Conservation (phyloP, 2,888 invertebrate species). For the Andrena trimmerana region DNA sequence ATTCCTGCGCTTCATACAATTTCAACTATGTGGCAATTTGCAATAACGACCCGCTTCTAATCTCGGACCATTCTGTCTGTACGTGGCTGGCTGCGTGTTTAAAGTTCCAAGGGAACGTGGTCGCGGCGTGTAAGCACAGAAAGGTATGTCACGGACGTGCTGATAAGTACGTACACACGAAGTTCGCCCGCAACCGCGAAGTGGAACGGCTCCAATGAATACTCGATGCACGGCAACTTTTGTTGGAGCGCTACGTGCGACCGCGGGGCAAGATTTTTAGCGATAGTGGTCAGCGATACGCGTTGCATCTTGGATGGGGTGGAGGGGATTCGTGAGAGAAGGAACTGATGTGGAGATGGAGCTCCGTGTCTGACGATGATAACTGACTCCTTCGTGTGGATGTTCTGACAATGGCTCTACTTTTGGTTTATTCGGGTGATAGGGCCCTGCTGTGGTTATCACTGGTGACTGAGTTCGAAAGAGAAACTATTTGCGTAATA, state of each 20-base stretch:
- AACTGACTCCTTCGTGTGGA: too few relatives aligned
- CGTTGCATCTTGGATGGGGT: too few relatives aligned
- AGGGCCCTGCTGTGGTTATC: too few relatives aligned
- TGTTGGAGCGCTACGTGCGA: conserved; percentile 1
- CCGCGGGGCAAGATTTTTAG: not conserved
- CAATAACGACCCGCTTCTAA: conserved; percentile 68
- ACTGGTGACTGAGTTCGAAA: too few relatives aligned
- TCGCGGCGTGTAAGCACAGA: conserved; percentile 50
- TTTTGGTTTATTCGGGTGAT: too few relatives aligned
- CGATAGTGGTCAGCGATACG: not conserved
- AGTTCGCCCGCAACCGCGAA: conserved; percentile 21
- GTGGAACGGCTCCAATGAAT: conserved; percentile 48
- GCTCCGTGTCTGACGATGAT: too few relatives aligned
- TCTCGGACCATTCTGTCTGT: conserved; percentile 65
- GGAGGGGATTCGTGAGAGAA: too few relatives aligned
- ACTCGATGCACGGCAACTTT: conserved; percentile 44
- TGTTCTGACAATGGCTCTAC: too few relatives aligned
- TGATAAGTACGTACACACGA: conserved; percentile 57
- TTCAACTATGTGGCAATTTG: conserved; percentile 69
- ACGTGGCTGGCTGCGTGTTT: conserved; percentile 57
- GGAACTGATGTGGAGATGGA: too few relatives aligned
- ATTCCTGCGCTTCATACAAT: conserved; percentile 56
- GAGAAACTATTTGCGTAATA: too few relatives aligned
- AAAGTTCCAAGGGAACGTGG: conserved; percentile 56
- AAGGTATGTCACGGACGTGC: conserved; percentile 61